phyloP scores from a whole-genome alignment of 2,888 invertebrate species.

The Tryphoninae sp. region DNA sequence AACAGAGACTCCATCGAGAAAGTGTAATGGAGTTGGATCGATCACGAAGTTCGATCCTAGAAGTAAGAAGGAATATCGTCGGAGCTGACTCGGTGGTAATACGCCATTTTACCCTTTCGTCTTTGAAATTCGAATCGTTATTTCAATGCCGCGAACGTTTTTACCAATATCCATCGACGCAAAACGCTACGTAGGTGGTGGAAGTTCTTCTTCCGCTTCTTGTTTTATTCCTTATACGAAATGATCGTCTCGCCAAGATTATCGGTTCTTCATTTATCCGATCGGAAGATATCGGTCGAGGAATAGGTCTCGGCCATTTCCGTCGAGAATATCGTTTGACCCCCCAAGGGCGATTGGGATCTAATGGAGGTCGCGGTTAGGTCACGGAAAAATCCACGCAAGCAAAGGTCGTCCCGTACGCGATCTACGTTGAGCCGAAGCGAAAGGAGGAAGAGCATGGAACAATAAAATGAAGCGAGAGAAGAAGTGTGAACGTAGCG shows the following conservation, averaged over 20 bases:
- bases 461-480: background rate
- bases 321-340: slow-evolving; percentile 38
- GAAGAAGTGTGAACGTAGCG: slow-evolving; percentile 43
- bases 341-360: slow-evolving; percentile 38
- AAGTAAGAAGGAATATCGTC: slow-evolving; percentile 22
- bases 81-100: slow-evolving; percentile 22
- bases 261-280: slow-evolving; percentile 38
- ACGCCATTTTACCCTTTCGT: background rate
- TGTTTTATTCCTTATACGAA: background rate
- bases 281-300: slow-evolving; percentile 44
- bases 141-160: slow-evolving; percentile 33
- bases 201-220: background rate
- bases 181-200: background rate
- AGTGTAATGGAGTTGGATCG: slow-evolving; percentile 53
- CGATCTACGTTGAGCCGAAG: background rate
- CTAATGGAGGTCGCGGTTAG: slow-evolving; percentile 53
- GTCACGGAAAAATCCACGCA: slow-evolving; percentile 32
- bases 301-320: slow-evolving; percentile 34
- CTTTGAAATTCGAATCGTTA: slow-evolving; percentile 38
- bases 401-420: slow-evolving; percentile 1
- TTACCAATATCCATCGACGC: slow-evolving; percentile 1
- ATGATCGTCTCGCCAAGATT: slow-evolving; percentile 36
- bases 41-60: slow-evolving; percentile 27
- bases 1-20: slow-evolving; percentile 26
- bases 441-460: background rate